Percentiles rank a stretch among this genome's conserved stretches.
These are phyloP conservation scores for Eurois occulta DNA, from an alignment of 2,888 invertebrate species.

Conservation along the genomic window DNA sequence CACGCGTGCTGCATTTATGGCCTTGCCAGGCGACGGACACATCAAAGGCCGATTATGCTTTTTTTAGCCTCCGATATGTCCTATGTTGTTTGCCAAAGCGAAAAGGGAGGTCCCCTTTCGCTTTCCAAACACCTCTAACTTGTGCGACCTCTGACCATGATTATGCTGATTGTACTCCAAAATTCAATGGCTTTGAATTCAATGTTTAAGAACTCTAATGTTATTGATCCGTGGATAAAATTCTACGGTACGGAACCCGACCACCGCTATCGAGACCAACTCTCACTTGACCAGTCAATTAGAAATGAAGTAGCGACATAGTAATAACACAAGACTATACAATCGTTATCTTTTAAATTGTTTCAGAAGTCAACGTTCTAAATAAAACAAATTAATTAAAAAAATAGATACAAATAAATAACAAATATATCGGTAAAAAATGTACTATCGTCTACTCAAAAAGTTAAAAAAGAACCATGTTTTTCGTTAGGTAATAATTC, in stretches of 20 bases:
- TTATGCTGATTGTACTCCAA: not conserved
- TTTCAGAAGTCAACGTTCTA: not conserved
- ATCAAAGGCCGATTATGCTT: not conserved
- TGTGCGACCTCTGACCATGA: not conserved
- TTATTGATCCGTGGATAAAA: not conserved
- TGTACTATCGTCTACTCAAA: not conserved
- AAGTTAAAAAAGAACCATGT: not conserved
- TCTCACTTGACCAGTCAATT: not conserved
- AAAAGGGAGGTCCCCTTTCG: not conserved
- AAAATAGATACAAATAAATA: not conserved
- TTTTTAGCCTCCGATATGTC: not conserved
- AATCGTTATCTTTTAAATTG: slow-evolving; percentile 4
- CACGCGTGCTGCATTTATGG: not conserved
- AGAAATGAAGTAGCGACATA: not conserved
- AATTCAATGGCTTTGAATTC: not conserved
- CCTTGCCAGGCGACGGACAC: not conserved
- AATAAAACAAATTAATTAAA: slow-evolving; percentile 2
- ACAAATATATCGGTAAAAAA: not conserved
- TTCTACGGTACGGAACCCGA: not conserved
- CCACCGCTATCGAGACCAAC: not conserved
- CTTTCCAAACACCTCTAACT: not conserved
- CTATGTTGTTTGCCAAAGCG: not conserved
- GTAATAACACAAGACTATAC: not conserved
- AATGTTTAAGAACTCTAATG: not conserved
- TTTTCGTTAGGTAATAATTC: not conserved